phyloP scores from a whole-genome alignment of 2,888 invertebrate genomes.

The Ophion obscuratus region DNA sequence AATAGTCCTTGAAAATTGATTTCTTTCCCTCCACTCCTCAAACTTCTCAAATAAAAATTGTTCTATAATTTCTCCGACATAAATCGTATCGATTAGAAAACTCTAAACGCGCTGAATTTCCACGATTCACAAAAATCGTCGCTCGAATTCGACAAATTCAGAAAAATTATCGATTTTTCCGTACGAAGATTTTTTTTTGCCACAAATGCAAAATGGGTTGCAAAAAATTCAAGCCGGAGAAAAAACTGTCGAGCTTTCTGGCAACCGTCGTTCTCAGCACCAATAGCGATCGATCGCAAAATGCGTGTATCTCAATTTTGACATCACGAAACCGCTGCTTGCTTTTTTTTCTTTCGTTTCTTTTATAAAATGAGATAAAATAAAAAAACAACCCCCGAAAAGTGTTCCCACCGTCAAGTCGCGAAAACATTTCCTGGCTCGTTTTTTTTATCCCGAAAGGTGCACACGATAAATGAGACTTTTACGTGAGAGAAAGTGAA shows the following conservation, averaged over 20 bases:
- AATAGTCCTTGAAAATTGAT: too few relatives aligned
- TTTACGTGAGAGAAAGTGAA: constrained; percentile 27
- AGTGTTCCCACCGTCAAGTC: constrained; percentile 57
- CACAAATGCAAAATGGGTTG: not conserved
- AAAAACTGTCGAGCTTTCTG: not conserved
- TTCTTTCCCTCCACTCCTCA: too few relatives aligned
- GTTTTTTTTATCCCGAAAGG: constrained; percentile 42
- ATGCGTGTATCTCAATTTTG: constrained; percentile 16
- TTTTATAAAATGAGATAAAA: not conserved
- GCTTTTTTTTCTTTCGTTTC: constrained; percentile 23
- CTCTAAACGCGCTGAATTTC: too few relatives aligned
- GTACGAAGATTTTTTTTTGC: not conserved
- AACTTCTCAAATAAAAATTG: too few relatives aligned
- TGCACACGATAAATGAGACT: constrained; percentile 54
- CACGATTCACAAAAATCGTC: too few relatives aligned
- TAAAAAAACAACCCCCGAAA: constrained; percentile 23
- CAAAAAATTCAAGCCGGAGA: not conserved
- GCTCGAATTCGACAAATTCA: not conserved
- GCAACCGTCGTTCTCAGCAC: constrained; percentile 32
- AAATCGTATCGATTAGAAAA: too few relatives aligned
- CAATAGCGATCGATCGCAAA: constrained; percentile 26
- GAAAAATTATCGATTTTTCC: not conserved
- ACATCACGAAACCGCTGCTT: constrained; percentile 16
- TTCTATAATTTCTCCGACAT: too few relatives aligned
- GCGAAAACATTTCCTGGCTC: constrained; percentile 24